Evolutionary conservation across 2,888 invertebrate genomes (phyloP).

Genomic region (Thyatira batis): DNA sequence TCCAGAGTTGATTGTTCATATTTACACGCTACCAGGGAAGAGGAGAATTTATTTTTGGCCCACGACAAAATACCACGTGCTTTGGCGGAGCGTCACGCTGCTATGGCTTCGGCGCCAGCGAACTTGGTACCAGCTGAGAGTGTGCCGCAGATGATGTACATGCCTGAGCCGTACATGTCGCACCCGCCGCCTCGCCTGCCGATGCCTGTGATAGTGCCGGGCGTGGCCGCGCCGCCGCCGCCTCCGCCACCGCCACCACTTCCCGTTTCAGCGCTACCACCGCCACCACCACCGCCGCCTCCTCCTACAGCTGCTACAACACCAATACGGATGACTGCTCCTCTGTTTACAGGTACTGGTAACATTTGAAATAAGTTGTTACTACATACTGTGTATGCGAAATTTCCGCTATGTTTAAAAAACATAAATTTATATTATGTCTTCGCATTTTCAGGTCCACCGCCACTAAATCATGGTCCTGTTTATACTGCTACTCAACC

Average conservation of each 20-base stretch:
- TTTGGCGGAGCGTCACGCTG: slow-evolving; percentile 54
- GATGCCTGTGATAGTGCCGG: slow-evolving; percentile 28
- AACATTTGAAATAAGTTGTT: neutral
- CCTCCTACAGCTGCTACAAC: slow-evolving; percentile 31
- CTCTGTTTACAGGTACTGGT: slow-evolving; percentile 38
- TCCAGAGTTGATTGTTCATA: slow-evolving; percentile 58
- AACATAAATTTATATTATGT: neutral
- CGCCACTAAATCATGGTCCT: slow-evolving; percentile 14
- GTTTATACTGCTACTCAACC: slow-evolving; percentile 28
- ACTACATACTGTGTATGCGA: too few species aligned
- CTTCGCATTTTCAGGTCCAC: slow-evolving; percentile 32
- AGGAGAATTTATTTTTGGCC: slow-evolving; percentile 53
- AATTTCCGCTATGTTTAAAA: too few species aligned
- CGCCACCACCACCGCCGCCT: slow-evolving; percentile 32
- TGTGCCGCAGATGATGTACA: neutral
- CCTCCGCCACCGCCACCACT: slow-evolving; percentile 27
- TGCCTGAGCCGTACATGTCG: neutral
- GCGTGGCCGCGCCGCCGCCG: slow-evolving; percentile 20
- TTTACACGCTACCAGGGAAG: slow-evolving; percentile 60
- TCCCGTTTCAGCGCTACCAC: slow-evolving; percentile 18
- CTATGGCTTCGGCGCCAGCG: slow-evolving; percentile 32
- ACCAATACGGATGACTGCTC: slow-evolving; percentile 22
- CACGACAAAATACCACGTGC: slow-evolving; percentile 57
- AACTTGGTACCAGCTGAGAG: slow-evolving; percentile 9
- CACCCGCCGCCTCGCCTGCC: slow-evolving; percentile 35